Evolutionary conservation across 2,113 vertebrate genomes (phyloP), one percentile per base, ranked within the genome.

Genomic region (Anas platyrhynchos): DNA sequence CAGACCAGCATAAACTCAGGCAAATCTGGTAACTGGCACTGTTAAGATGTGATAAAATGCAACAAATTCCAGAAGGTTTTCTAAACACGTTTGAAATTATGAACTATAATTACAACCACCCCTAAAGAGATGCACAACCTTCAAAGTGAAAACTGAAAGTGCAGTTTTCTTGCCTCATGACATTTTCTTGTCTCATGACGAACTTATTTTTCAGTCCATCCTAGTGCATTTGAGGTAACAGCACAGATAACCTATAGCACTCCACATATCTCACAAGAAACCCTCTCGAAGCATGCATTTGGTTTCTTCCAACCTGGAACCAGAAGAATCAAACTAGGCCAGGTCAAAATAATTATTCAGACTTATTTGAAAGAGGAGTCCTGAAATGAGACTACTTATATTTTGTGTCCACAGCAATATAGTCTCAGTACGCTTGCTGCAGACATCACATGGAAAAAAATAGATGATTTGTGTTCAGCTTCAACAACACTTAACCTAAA

Each of bases 201-300:
- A 1, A 26, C 31, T 50, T 54, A 36, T 54, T 71, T 31, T 74
- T 84, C n/a, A 52, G 72, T 36, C 26, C 59, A 81, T 52, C 29
- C 26, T 14, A 72, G 21, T 5, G 32, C 68, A 38, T 0, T 41
- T 66, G 27, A 46, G n/a, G 13, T 76, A 82, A 43, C 23, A 65
- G 58, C 1, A 3, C 18, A 3, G 26, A 43, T 20, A 76, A 48
- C 9, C 9, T 17, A n/a, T 5, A 63, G 2, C 26, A 54, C 0
- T 0, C 9, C 27, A 7, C 1, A 4, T 13, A 15, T 73, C 89
- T 79, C 31, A 82, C 11, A 66, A 61, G n/a, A 73, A 85, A 48
- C 5, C 46, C 52, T 41, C 16, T 59, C 9, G 25, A 88, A 90
- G 71, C 8, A 77, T 15, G 7, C 18, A 65, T 72, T 63, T 71